Evolutionary conservation across 2,888 invertebrate species (phyloP).

Genomic region (Quadroppia sp.): DNA sequence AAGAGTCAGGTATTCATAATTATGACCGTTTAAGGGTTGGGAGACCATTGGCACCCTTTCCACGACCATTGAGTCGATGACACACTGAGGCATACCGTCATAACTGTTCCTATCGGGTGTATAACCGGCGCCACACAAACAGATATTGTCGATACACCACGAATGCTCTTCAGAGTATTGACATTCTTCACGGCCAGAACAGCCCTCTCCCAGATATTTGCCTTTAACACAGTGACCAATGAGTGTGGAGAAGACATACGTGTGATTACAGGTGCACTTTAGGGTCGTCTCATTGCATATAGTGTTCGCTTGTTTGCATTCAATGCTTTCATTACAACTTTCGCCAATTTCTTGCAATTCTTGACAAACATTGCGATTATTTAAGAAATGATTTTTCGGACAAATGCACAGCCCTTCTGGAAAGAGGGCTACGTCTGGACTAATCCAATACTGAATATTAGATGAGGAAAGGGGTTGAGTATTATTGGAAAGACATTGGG

Average conservation of each 20-base stretch:
- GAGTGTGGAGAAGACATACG: neutral
- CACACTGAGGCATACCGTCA: constrained; percentile 11
- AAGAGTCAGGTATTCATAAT: constrained; percentile 12
- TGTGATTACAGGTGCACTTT: neutral
- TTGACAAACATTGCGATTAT: neutral
- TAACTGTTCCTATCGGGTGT: neutral
- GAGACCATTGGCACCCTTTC: neutral
- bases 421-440: neutral
- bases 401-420: constrained; percentile 3
- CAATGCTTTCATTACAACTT: neutral
- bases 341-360: neutral
- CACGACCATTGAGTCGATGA: constrained; percentile 12
- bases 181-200: constrained; percentile 5
- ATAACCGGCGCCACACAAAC: constrained; percentile 26
- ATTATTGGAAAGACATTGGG: neutral
- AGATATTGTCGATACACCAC: constrained; percentile 19
- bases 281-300: neutral
- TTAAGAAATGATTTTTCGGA: constrained; percentile 1
- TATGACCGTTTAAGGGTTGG: neutral
- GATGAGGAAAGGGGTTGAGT: neutral
- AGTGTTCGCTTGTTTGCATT: constrained; percentile 13
- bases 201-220: constrained; percentile 15
- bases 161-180: constrained; percentile 14
- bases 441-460: neutral
- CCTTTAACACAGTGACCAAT: constrained; percentile 15